phyloP scores from a whole-genome alignment of 1,140 invertebrate genomes.

The Anastatus disparis region DNA sequence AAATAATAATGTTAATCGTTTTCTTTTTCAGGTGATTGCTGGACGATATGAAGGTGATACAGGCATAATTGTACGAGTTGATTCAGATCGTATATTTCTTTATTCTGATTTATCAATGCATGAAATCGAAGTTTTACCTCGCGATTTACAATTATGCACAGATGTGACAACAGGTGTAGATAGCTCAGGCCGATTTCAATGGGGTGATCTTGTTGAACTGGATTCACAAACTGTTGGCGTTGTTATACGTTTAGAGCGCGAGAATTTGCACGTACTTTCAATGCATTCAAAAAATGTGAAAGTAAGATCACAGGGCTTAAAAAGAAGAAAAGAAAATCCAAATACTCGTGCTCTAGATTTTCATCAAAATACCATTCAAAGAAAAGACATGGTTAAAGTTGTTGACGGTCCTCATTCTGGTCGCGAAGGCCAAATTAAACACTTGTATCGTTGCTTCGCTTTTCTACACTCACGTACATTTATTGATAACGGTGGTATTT shows the following conservation, averaged over 20 bases:
- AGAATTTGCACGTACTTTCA: slow-evolving; percentile 91
- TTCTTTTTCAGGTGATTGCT: slow-evolving; percentile 50
- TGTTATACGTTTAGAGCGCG: slow-evolving; percentile 95
- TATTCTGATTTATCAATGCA: slow-evolving; percentile 98
- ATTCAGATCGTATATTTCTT: slow-evolving; percentile 90
- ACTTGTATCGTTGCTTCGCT: slow-evolving; percentile 92
- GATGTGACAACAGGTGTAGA: no score
- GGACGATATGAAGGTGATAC: slow-evolving; percentile 97
- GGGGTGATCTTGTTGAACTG: slow-evolving; percentile 95
- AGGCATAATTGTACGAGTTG: slow-evolving; percentile 93
- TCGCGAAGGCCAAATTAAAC: slow-evolving; percentile 93
- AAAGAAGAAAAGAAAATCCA: slow-evolving; percentile 87
- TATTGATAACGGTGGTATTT: no score
- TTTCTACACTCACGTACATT: no score
- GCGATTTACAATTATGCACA: slow-evolving; percentile 93
- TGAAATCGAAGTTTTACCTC: slow-evolving; percentile 88
- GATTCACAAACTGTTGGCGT: no score
- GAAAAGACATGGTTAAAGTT: slow-evolving; percentile 95
- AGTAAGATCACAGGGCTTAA: slow-evolving; percentile 90
- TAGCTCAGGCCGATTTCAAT: slow-evolving; percentile 96
- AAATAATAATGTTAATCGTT: no score
- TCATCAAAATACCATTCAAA: slow-evolving; percentile 92
- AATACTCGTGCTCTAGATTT: slow-evolving; percentile 92
- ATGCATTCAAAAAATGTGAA: slow-evolving; percentile 93
- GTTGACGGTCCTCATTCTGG: slow-evolving; percentile 95